phyloP scores from a whole-genome alignment of 1,140 invertebrate genomes.

The Cherax destructor region DNA sequence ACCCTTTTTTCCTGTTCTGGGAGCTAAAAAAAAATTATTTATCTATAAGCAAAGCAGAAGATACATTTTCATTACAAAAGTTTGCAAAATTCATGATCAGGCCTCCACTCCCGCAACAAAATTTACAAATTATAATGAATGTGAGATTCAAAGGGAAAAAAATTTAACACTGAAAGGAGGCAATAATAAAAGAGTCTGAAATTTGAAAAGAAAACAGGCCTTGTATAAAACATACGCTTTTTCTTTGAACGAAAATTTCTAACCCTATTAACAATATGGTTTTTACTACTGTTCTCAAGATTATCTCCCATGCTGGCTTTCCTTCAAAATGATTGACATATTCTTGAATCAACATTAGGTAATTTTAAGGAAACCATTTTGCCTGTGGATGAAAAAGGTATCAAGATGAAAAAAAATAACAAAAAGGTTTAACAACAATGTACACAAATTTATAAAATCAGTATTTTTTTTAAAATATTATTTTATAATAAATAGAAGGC shows the following conservation, averaged over 20 bases:
- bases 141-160: background rate
- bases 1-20: slow-evolving; percentile 82
- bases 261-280: slow-evolving; percentile 46
- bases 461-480: too few species aligned
- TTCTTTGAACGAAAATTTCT: slow-evolving; percentile 64
- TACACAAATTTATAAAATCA: too few species aligned
- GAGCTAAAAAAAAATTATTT: slow-evolving; percentile 30
- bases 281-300: slow-evolving; percentile 57
- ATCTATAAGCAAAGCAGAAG: too few species aligned
- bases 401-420: too few species aligned
- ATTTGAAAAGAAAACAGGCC: background rate
- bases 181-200: too few species aligned
- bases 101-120: background rate
- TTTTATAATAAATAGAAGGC: too few species aligned
- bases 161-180: background rate
- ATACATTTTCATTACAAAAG: too few species aligned
- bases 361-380: background rate
- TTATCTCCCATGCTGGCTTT: slow-evolving; percentile 65
- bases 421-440: too few species aligned
- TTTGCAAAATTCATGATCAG: too few species aligned
- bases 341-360: slow-evolving; percentile 20
- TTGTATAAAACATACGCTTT: slow-evolving; percentile 40
- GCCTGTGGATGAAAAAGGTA: background rate
- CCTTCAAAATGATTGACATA: slow-evolving; percentile 55
- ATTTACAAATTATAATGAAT: background rate